These are phyloP conservation scores for Catocala sponsa DNA, from an alignment of 2,888 invertebrate genomes.

Conservation along the genomic window DNA sequence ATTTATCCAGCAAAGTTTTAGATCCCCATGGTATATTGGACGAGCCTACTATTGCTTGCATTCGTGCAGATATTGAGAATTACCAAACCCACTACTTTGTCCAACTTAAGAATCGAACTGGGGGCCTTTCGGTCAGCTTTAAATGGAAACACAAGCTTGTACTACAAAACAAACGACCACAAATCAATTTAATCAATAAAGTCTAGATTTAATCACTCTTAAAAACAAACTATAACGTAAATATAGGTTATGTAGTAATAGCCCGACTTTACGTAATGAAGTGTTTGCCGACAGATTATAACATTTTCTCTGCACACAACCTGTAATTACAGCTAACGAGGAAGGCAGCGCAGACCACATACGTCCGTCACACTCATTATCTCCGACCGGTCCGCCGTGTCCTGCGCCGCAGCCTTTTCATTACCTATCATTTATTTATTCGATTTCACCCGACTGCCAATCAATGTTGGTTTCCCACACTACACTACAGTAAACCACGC, in stretches of 20 bases:
- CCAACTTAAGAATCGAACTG: no score
- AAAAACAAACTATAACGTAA: no score
- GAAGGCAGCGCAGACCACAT: conserved; percentile 21
- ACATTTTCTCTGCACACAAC: conserved; percentile 18
- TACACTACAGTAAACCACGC: conserved; percentile 19
- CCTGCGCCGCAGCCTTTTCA: conserved; percentile 22
- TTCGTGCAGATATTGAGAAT: no score
- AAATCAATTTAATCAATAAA: no score
- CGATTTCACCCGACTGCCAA: conserved; percentile 49
- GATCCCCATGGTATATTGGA: no score
- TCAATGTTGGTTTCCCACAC: conserved; percentile 43
- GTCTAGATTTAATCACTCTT: background rate
- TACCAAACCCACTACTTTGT: no score
- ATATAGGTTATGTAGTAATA: no score
- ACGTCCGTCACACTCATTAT: conserved; percentile 12
- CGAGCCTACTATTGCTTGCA: no score
- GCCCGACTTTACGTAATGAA: conserved; percentile 9
- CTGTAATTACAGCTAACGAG: conserved; percentile 32
- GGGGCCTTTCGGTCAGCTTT: no score
- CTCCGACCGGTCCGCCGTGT: conserved; percentile 1
- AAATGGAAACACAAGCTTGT: no score
- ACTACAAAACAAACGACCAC: no score
- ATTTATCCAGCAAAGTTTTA: no score
- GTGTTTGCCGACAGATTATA: conserved; percentile 14
- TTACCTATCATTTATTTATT: conserved; percentile 49